Conservation (phyloP, 1,140 invertebrate species). For the Melipona quadrifasciata region DNA sequence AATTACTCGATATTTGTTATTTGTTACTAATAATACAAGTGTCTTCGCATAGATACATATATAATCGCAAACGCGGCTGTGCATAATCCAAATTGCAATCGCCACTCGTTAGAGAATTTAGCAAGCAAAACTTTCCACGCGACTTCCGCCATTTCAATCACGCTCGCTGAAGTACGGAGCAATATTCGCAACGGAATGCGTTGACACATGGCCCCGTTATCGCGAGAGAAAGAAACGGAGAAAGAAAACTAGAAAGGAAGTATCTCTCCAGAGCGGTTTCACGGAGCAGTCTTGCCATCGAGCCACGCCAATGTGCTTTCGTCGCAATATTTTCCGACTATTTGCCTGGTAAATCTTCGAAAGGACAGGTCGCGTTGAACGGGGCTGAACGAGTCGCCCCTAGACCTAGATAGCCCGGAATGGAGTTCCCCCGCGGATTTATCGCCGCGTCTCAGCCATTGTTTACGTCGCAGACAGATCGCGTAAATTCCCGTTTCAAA, state of each 20-base stretch:
- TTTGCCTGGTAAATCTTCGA: conserved; percentile 6
- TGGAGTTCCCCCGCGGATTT: conserved; percentile 62
- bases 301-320: background rate
- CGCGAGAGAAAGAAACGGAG: background rate
- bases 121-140: too few relatives aligned
- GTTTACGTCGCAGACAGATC: conserved; percentile 61
- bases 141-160: too few relatives aligned
- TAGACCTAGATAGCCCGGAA: conserved; percentile 67
- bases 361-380: background rate
- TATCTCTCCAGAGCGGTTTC: background rate
- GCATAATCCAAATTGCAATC: too few relatives aligned
- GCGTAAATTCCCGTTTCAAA: conserved; percentile 65
- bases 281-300: background rate
- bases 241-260: too few relatives aligned
- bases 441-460: conserved; percentile 67
- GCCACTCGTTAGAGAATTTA: too few relatives aligned
- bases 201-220: background rate
- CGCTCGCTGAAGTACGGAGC: background rate
- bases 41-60: too few relatives aligned
- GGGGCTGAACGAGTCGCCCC: conserved; percentile 62
- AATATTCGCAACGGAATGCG: background rate
- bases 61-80: too few relatives aligned
- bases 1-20: too few relatives aligned
- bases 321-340: background rate
- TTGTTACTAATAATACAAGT: too few relatives aligned